These are phyloP conservation scores for Lepeophtheirus salmonis DNA, from an alignment of 1,140 invertebrate species.

Conservation along the genomic window DNA sequence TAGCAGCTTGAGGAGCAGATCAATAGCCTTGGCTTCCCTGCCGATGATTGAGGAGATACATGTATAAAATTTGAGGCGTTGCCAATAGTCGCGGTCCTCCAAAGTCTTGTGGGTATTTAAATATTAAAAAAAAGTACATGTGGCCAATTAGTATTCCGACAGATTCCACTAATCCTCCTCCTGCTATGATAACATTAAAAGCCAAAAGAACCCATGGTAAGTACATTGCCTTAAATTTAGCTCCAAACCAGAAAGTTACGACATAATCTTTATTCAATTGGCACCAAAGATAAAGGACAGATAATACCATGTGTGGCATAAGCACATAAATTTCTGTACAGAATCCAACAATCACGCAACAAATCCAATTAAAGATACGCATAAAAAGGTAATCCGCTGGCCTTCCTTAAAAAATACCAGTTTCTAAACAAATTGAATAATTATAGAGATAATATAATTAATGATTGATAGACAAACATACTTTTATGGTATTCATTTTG, in stretches of 20 bases:
- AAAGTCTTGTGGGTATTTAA: conserved; percentile 74
- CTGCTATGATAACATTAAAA: conserved; percentile 77
- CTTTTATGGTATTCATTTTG: too few relatives aligned
- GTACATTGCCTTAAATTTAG: conserved; percentile 92
- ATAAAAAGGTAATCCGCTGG: conserved; percentile 92
- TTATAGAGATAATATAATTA: conserved; percentile 97
- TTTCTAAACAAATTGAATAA: conserved; percentile 50
- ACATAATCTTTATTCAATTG: conserved; percentile 88
- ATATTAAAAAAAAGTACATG: conserved; percentile 86
- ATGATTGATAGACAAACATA: too few relatives aligned
- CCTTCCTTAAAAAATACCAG: conserved; percentile 55
- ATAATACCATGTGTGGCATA: conserved; percentile 93
- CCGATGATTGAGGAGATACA: conserved; percentile 31
- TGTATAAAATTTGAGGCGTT: conserved; percentile 62
- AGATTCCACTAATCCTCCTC: conserved; percentile 67
- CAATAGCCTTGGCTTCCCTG: conserved; percentile 30
- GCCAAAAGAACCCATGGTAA: conserved; percentile 85
- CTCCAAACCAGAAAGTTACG: conserved; percentile 97
- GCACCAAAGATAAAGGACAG: conserved; percentile 92
- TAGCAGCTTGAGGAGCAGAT: too few relatives aligned
- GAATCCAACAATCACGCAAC: conserved; percentile 55
- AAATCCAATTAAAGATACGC: conserved; percentile 77
- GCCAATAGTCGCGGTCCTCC: conserved; percentile 55
- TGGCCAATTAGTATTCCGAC: conserved; percentile 90
- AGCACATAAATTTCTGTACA: conserved; percentile 51